Percentiles rank a stretch among this genome's conserved stretches.
These are phyloP conservation scores for Euclidia mi DNA, from an alignment of 2,888 invertebrate genomes.

Conservation along the genomic window DNA sequence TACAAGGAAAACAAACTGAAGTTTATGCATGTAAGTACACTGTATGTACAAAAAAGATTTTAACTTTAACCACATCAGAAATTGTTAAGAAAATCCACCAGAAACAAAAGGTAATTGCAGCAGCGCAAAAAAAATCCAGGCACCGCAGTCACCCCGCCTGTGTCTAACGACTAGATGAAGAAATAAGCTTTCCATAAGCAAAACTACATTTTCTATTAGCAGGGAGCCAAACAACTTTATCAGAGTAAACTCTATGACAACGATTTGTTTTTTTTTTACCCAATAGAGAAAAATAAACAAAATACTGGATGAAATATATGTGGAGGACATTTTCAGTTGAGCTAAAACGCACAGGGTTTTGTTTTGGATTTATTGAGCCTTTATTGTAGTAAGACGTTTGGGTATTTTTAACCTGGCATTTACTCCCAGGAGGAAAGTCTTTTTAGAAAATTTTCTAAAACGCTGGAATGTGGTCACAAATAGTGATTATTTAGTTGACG, in stretches of 20 bases:
- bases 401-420: conserved; percentile 43
- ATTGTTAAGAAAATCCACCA: no score
- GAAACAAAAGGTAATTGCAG: conserved; percentile 70
- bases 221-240: conserved; percentile 45
- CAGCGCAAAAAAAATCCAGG: conserved; percentile 63
- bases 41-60: no score
- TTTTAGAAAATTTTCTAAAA: no score
- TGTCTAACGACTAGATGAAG: conserved; percentile 62
- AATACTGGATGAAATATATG: conserved; percentile 54
- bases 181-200: conserved; percentile 63
- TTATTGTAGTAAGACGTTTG: conserved; percentile 47
- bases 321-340: conserved; percentile 42
- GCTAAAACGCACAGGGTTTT: conserved; percentile 46
- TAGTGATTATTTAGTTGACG: no score
- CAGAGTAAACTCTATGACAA: conserved; percentile 46
- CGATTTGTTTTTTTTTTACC: conserved; percentile 46
- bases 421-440: not conserved
- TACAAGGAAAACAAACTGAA: no score
- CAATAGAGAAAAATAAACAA: conserved; percentile 57
- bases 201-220: conserved; percentile 49
- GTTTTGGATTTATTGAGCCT: conserved; percentile 54
- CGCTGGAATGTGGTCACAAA: no score
- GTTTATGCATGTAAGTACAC: no score
- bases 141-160: conserved; percentile 57
- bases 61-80: no score